Evolutionary conservation across 2,888 invertebrate genomes (phyloP), one percentile per base, ranked within the genome.

Genomic region (Gari tellinella): DNA sequence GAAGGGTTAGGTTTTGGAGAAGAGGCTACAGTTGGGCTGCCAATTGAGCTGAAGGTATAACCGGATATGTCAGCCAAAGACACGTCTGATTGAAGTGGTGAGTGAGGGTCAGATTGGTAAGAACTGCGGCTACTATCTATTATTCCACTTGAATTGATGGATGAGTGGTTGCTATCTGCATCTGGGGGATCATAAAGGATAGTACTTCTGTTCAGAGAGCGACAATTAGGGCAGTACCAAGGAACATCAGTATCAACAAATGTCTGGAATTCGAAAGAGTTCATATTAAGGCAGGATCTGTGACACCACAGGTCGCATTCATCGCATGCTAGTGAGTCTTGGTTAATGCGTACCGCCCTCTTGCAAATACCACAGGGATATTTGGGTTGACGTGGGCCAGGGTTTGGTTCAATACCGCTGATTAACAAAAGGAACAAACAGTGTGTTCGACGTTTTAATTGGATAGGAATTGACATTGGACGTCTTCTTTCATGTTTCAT

Each of bases 11-110:
- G 67, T 31, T 60, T n/a, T n/a, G n/a, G n/a, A n/a, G n/a, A n/a
- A n/a, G n/a, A n/a, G n/a, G n/a, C n/a, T n/a, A n/a, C n/a, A 15
- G 60, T 52, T 21, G 46, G 58, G 26, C 52, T 60, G 26, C 66
- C 66, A 17, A 60, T 19, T 10, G 60, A 60, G 26, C 31, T 49
- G 8, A 51, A 17, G 14, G 58, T 40, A 5, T 52, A 52, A 31
- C 38, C 21, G 14, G 37, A 52, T 15, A 52, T 52, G n/a, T 31
- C 37, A 15, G 15, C 37, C 10, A 31, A 5, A 26, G 23, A 23
- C 26, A n/a, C 15, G 23, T 23, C 23, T 25, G 23, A 15, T 12
- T n/a, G 17, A 15, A 23, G 26, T n/a, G 14, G 15, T 15, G 37
- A 23, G 8, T 26, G 37, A 7, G 26, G 17, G 15, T 14, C 26